Evolutionary conservation across 2,113 vertebrate species (phyloP).

Genomic region (Dipodomys merriami): DNA sequence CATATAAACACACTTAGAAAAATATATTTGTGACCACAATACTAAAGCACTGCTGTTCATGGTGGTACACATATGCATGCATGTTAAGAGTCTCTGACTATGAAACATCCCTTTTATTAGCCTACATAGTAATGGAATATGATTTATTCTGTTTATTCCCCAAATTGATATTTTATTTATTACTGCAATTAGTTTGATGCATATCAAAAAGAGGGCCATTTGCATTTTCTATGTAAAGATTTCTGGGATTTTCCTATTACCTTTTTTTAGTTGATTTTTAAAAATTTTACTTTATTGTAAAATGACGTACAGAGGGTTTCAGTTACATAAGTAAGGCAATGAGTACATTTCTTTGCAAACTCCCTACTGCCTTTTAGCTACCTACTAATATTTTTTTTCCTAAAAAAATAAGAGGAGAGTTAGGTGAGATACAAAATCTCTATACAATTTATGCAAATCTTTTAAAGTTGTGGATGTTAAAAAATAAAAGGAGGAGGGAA

Average conservation of each 20-base stretch:
- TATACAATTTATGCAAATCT: neutral
- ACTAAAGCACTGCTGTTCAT: neutral
- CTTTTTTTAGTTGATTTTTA: too few relatives aligned
- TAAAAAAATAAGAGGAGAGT: neutral
- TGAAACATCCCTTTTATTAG: neutral
- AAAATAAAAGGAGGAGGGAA: neutral
- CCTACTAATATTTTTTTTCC: conserved; percentile 2
- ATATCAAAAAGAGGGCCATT: conserved; percentile 38
- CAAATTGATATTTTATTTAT: conserved; percentile 77
- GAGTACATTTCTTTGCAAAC: too few relatives aligned
- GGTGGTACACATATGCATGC: neutral
- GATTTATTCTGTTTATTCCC: conserved; percentile 27
- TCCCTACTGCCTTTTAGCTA: conserved; percentile 8
- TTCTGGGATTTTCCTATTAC: neutral
- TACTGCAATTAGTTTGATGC: conserved; percentile 58
- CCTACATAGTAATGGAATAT: conserved; percentile 58
- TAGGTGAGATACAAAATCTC: neutral
- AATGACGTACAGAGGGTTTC: too few relatives aligned
- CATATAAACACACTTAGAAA: conserved; percentile 33
- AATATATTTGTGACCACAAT: neutral
- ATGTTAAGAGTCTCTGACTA: neutral
- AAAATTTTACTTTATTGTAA: too few relatives aligned
- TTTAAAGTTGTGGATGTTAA: conserved; percentile 30
- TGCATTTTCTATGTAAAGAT: conserved; percentile 21
- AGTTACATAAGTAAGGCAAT: too few relatives aligned